Percentiles rank a stretch among this genome's conserved stretches.
Conservation (phyloP, 2,113 vertebrate genomes). For the Hippocampus zosterae region DNA sequence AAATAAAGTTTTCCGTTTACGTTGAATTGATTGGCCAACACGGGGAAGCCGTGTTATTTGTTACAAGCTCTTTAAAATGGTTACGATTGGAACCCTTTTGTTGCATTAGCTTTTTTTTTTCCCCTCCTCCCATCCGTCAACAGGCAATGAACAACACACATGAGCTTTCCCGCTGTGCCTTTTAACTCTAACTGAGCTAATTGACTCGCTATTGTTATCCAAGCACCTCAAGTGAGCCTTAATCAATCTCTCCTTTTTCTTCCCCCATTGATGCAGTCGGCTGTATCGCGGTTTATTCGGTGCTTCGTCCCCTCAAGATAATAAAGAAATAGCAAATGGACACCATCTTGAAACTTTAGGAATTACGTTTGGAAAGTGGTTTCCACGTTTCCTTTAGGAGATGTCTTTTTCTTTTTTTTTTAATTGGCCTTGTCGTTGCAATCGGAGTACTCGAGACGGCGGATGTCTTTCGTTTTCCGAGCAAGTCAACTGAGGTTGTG, state of each 20-base stretch:
- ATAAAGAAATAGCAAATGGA: not conserved
- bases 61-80: not conserved
- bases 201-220: constrained; percentile 1
- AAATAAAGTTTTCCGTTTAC: not conserved
- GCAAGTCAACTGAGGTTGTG: constrained; percentile 5
- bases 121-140: not conserved
- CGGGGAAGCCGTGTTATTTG: not conserved
- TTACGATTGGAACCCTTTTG: not conserved
- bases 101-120: not conserved
- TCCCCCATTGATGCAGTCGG: not conserved
- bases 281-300: not conserved
- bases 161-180: not conserved
- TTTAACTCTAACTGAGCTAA: not conserved
- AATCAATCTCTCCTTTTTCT: not conserved
- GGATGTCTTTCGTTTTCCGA: constrained; percentile 14
- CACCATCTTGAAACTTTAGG: not conserved
- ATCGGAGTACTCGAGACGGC: not conserved
- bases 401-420: not conserved
- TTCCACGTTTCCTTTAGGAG: not conserved
- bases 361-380: not conserved
- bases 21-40: not conserved
- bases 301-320: not conserved
- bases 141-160: not conserved
- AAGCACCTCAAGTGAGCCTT: not conserved
- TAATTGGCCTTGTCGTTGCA: not conserved